Evolutionary conservation across 2,888 invertebrate genomes (phyloP).

Genomic region (Sepiola atlantica): DNA sequence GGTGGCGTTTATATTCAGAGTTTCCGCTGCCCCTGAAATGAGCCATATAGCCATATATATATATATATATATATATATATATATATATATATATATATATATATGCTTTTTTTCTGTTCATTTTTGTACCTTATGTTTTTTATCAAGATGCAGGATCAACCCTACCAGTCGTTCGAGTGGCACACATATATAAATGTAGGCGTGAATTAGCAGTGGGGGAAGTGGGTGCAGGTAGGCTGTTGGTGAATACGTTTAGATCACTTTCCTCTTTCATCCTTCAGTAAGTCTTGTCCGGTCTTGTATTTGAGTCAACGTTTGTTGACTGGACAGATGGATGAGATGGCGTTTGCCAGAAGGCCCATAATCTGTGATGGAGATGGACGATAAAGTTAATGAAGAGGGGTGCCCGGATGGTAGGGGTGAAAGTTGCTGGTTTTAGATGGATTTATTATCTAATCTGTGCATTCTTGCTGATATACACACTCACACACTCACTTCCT

Average conservation of each 20-base stretch:
- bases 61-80: too few relatives aligned
- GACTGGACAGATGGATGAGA: background rate
- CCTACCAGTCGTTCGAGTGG: background rate
- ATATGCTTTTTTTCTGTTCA: background rate
- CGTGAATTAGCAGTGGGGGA: background rate
- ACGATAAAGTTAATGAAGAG: background rate
- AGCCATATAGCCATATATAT: background rate
- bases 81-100: background rate
- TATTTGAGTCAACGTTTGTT: background rate
- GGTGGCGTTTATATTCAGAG: background rate
- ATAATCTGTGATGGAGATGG: background rate
- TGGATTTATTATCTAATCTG: background rate
- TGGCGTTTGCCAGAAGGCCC: background rate
- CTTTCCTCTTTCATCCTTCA: background rate
- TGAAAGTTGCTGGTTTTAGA: background rate
- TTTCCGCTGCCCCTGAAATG: background rate
- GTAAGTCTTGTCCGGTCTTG: background rate
- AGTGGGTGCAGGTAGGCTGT: too few relatives aligned
- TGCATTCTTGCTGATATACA: background rate
- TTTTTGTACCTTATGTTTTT: background rate
- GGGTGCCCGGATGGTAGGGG: background rate
- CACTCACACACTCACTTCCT: background rate
- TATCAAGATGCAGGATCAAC: background rate
- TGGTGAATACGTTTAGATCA: background rate
- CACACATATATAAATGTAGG: background rate